phyloP scores from a whole-genome alignment of 2,888 invertebrate genomes.

The Tetramorium bicarinatum region DNA sequence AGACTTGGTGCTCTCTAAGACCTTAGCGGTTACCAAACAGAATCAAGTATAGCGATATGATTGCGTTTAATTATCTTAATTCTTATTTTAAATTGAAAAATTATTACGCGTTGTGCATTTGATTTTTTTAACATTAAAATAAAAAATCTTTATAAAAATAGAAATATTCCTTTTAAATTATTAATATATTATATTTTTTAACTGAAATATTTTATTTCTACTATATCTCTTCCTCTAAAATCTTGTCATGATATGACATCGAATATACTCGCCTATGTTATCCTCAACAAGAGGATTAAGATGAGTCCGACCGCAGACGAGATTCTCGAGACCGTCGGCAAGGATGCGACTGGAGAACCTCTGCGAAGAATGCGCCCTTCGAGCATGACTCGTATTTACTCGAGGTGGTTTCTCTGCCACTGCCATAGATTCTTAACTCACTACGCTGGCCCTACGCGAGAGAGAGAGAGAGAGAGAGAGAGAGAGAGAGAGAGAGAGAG shows the following conservation, averaged over 20 bases:
- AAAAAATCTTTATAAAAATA: background rate
- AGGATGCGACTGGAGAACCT: slow-evolving; percentile 74
- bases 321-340: slow-evolving; percentile 20
- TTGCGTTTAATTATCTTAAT: background rate
- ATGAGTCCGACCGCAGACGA: background rate
- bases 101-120: background rate
- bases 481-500: background rate
- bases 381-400: slow-evolving; percentile 82
- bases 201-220: background rate
- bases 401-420: slow-evolving; percentile 71
- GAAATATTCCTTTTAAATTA: background rate
- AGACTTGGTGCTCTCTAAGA: slow-evolving; percentile 54
- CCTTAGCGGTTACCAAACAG: slow-evolving; percentile 60
- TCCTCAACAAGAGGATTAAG: slow-evolving; percentile 11
- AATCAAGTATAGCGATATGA: background rate
- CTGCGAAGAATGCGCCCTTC: slow-evolving; percentile 80
- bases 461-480: too few species aligned
- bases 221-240: background rate
- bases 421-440: slow-evolving; percentile 71
- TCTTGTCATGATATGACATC: background rate
- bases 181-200: background rate
- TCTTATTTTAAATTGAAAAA: background rate
- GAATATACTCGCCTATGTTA: background rate
- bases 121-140: background rate
- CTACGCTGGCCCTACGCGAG: slow-evolving; percentile 53